phyloP scores from a whole-genome alignment of 2,797 vertebrate genomes.

The Gambusia yucatana region DNA sequence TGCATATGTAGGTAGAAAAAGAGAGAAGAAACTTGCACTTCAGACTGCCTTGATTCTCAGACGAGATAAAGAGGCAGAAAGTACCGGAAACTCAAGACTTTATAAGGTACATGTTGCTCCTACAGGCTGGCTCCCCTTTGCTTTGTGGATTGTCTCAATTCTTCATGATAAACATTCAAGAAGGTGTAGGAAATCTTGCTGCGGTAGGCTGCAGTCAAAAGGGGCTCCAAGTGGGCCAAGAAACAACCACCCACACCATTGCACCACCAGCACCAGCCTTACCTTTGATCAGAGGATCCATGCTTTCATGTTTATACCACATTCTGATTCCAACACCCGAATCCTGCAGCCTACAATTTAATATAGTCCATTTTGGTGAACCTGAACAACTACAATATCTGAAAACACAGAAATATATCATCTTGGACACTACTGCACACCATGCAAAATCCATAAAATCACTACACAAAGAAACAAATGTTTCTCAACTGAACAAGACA shows the following conservation, averaged over 20 bases:
- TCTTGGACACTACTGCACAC: neutral
- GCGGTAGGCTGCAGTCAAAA: neutral
- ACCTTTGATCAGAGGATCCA: neutral
- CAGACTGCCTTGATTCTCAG: slow-evolving; percentile 40
- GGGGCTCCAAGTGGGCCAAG: neutral
- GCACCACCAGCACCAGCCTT: neutral
- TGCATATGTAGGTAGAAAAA: slow-evolving; percentile 20
- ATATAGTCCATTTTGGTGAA: neutral
- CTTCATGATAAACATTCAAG: neutral
- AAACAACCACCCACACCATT: neutral
- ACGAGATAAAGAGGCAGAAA: neutral
- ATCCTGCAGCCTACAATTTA: neutral
- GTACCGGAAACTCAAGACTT: neutral
- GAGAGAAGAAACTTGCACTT: slow-evolving; percentile 6
- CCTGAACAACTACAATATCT: neutral
- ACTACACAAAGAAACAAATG: neutral
- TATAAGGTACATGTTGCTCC: neutral
- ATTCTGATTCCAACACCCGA: neutral
- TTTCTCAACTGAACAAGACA: neutral
- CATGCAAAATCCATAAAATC: neutral
- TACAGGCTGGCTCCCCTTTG: neutral
- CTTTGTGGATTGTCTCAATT: neutral
- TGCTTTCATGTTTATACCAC: neutral
- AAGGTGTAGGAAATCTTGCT: neutral
- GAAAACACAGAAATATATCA: neutral